Conservation (phyloP, 2,888 invertebrate species). For the Galerucella pusilla region DNA sequence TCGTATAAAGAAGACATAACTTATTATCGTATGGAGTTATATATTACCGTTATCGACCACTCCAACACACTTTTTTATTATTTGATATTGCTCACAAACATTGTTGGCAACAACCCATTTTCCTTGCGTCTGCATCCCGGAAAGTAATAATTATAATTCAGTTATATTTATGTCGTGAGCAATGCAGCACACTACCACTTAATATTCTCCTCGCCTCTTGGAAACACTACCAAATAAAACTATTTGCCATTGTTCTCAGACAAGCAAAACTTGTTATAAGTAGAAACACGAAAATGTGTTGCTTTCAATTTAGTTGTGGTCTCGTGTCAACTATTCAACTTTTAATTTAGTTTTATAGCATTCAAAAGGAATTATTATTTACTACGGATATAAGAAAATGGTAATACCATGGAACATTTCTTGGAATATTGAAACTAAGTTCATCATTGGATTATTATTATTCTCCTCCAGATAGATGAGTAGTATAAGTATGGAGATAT, state of each 20-base stretch:
- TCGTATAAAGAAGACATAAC: background rate
- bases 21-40: background rate
- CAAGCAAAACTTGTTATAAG: slow-evolving; percentile 28
- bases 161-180: slow-evolving; percentile 43
- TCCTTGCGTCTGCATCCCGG: slow-evolving; percentile 34
- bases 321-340: slow-evolving; percentile 26
- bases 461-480: no score
- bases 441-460: no score
- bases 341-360: slow-evolving; percentile 17
- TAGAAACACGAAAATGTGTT: slow-evolving; percentile 37
- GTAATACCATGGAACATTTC: background rate
- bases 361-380: slow-evolving; percentile 17
- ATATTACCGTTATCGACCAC: slow-evolving; percentile 1
- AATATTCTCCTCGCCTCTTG: slow-evolving; percentile 39
- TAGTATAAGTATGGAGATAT: no score
- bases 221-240: slow-evolving; percentile 38
- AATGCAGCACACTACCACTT: slow-evolving; percentile 41
- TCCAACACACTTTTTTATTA: slow-evolving; percentile 21
- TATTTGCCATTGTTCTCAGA: slow-evolving; percentile 33
- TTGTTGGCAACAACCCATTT: slow-evolving; percentile 40
- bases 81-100: slow-evolving; percentile 33
- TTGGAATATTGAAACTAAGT: background rate
- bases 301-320: slow-evolving; percentile 34
- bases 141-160: slow-evolving; percentile 43
- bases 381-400: slow-evolving; percentile 3